Conservation (phyloP, 1,140 invertebrate species). For the Platyura marginata region DNA sequence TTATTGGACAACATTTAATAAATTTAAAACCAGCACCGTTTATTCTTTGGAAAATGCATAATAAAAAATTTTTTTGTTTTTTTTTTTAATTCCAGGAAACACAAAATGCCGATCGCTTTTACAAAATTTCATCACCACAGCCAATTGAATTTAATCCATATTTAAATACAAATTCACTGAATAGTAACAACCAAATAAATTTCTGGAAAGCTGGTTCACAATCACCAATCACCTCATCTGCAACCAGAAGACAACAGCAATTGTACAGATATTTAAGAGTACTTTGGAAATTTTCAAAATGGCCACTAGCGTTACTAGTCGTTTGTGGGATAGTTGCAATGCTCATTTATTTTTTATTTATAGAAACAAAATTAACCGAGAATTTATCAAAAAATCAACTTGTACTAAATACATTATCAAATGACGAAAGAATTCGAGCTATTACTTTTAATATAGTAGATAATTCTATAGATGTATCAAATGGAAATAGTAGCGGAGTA, state of each 20-base stretch:
- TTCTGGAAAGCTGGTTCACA: slow-evolving; percentile 1
- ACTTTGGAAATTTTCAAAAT: neutral
- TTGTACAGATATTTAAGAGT: neutral
- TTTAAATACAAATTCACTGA: neutral
- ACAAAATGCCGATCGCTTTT: neutral
- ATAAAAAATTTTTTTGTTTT: no score
- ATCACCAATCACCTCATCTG: neutral
- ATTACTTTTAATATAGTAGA: no score
- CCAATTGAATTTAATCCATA: neutral
- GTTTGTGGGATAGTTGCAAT: neutral
- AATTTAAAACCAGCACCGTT: no score
- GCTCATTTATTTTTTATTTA: neutral
- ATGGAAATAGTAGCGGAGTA: no score
- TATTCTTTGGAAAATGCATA: no score
- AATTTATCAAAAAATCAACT: neutral
- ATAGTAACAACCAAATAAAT: neutral
- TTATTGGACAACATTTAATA: no score
- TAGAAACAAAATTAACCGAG: neutral
- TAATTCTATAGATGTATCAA: no score
- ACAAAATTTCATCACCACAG: neutral
- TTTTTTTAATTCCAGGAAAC: neutral
- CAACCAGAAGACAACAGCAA: neutral
- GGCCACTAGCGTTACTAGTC: neutral
- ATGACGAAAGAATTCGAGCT: neutral
- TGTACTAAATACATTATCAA: neutral